These are phyloP conservation scores for Polyommatus icarus DNA, from an alignment of 2,888 invertebrate genomes.

Conservation along the genomic window DNA sequence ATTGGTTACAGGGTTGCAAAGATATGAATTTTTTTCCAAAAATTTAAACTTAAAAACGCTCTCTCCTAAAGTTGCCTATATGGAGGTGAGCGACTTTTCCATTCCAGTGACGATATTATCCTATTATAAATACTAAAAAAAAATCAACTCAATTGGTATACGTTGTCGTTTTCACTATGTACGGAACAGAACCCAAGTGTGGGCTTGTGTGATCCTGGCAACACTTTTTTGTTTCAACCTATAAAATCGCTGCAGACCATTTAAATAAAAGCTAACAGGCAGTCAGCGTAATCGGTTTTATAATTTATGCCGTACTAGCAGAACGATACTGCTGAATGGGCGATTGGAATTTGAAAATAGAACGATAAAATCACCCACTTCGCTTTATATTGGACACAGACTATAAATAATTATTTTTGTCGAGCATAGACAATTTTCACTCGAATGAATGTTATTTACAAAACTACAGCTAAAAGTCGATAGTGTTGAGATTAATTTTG, in stretches of 20 bases:
- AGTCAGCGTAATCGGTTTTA: slow-evolving; percentile 58
- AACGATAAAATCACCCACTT: slow-evolving; percentile 22
- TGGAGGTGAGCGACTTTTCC: too few species aligned
- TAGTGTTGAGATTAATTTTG: background rate
- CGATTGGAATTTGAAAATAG: slow-evolving; percentile 19
- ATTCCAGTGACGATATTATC: too few species aligned
- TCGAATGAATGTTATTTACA: background rate
- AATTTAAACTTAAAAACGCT: too few species aligned
- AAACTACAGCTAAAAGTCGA: background rate
- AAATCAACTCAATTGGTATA: background rate
- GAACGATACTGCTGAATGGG: slow-evolving; percentile 48
- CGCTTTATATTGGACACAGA: slow-evolving; percentile 15
- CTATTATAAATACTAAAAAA: background rate
- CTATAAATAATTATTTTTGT: slow-evolving; percentile 25
- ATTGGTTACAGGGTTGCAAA: too few species aligned
- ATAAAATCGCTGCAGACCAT: slow-evolving; percentile 11
- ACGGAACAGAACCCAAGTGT: background rate
- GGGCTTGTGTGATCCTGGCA: background rate
- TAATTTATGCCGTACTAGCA: slow-evolving; percentile 55
- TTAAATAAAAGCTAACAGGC: slow-evolving; percentile 53
- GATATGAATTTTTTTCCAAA: too few species aligned
- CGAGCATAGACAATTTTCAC: background rate
- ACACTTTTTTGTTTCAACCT: background rate
- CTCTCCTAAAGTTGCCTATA: too few species aligned
- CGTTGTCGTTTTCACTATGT: background rate